These are phyloP conservation scores for silkworm (Bombyx mori) DNA, from an alignment of 1,140 invertebrate species.

Conservation along the genomic window DNA sequence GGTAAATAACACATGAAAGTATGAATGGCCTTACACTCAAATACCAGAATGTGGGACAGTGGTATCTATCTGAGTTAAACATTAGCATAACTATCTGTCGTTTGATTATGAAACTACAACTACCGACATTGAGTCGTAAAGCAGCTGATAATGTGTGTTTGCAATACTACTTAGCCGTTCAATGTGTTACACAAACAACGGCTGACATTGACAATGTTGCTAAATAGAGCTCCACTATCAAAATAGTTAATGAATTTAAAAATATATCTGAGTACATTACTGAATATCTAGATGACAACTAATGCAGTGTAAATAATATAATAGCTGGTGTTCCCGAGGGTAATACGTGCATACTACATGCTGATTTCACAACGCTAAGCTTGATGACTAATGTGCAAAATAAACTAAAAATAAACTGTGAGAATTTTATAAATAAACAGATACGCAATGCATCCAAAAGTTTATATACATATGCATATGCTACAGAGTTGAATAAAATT, in stretches of 20 bases:
- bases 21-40: not conserved
- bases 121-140: constrained; percentile 21
- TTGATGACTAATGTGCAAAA: constrained; percentile 33
- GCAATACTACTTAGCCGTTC: not conserved
- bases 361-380: constrained; percentile 47
- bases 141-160: constrained; percentile 3
- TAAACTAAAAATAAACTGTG: constrained; percentile 16
- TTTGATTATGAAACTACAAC: constrained; percentile 17
- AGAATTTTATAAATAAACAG: constrained; percentile 39
- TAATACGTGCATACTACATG: constrained; percentile 42
- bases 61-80: constrained; percentile 5
- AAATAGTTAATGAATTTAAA: constrained; percentile 14
- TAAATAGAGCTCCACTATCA: constrained; percentile 9
- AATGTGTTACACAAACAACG: constrained; percentile 26
- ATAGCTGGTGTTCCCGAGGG: constrained; percentile 36
- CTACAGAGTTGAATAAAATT: too few relatives aligned
- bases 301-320: constrained; percentile 28
- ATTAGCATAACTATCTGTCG: constrained; percentile 11
- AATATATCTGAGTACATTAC: constrained; percentile 6
- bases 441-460: constrained; percentile 24
- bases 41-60: not conserved
- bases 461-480: constrained; percentile 17
- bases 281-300: constrained; percentile 31
- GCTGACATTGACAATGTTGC: constrained; percentile 29
- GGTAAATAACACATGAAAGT: not conserved